Evolutionary conservation across 2,113 vertebrate species (phyloP), one percentile per base, ranked within the genome.

Genomic region (Ascaphus truei): DNA sequence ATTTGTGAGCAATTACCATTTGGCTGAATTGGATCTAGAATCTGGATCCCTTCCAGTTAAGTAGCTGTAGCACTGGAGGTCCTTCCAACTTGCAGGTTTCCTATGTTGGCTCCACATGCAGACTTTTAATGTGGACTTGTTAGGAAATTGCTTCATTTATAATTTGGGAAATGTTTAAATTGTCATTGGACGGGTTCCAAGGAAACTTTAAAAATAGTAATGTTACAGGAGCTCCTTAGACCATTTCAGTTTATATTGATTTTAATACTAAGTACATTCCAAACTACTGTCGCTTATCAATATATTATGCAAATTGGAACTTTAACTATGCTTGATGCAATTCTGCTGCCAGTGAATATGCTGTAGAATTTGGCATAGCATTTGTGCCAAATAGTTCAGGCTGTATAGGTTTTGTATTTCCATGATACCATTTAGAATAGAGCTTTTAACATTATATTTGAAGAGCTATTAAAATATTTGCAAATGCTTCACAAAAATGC

Each of bases 1-100:
- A 88, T 89, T 84, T 87, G 82, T 84, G 76, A 84, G 68, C 76
- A 78, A 75, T 72, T 87, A 85, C 80, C 83, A 86, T 80, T 77
- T 90, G 85, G 83, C 86, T 80, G 82, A 76, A 84, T 77, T 68
- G 75, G 72, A 62, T 72, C 76, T 90, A n/a, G 88, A 88, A 85
- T 68, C 41, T 91, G 89, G 89, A 85, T 69, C 27, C 1, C 0
- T 0, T 85, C 86, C 89, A 90, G 79, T 80, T 85, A 84, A 86
- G 87, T 90, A 88, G 87, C 78, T 67, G 74, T 72, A 78, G 74
- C 4, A 4, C 68, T 77, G 81, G 83, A 80, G 68, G 81, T 82
- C 85, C 84, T 81, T 88, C 80, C 76, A 84, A 81, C 78, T 69
- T 80, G 82, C 83, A 81, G 62, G 18, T 80, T 76, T 79, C 71